Evolutionary conservation across 2,113 vertebrate species (phyloP).

Genomic region (Oncorhynchus masou): DNA sequence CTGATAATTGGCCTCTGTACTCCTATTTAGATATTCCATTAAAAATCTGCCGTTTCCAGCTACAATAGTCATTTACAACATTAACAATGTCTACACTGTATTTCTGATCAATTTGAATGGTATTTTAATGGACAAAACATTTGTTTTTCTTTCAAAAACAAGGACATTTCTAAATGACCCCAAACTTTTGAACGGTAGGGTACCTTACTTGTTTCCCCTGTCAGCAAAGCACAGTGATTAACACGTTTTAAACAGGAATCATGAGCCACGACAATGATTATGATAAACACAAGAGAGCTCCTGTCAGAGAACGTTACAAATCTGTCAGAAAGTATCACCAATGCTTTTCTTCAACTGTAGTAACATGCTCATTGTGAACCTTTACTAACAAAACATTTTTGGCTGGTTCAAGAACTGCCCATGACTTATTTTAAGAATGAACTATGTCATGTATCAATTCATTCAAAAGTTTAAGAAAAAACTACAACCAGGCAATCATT

Average conservation of each 20-base stretch:
- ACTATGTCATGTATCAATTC: constrained; percentile 3
- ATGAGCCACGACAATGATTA: not conserved
- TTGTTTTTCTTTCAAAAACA: too few relatives aligned
- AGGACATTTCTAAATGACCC: too few relatives aligned
- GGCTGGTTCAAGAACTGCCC: not conserved
- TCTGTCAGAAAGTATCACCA: not conserved
- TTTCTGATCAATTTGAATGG: too few relatives aligned
- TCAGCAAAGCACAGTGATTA: constrained; percentile 33
- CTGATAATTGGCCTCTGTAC: too few relatives aligned
- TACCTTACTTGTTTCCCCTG: constrained; percentile 73
- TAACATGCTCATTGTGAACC: not conserved
- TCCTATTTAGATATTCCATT: too few relatives aligned
- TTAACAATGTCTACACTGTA: too few relatives aligned
- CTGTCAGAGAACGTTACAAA: not conserved
- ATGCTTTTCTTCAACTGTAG: not conserved
- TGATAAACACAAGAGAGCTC: not conserved
- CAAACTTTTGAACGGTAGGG: too few relatives aligned
- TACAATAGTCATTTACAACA: too few relatives aligned
- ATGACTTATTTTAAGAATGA: not conserved
- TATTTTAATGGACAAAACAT: too few relatives aligned
- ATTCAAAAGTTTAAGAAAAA: not conserved
- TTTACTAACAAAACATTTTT: not conserved
- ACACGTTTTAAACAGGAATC: not conserved
- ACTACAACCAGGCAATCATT: not conserved
- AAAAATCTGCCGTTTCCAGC: too few relatives aligned